phyloP scores from a whole-genome alignment of 2,113 vertebrate genomes.

The Acanthochromis polyacanthus region DNA sequence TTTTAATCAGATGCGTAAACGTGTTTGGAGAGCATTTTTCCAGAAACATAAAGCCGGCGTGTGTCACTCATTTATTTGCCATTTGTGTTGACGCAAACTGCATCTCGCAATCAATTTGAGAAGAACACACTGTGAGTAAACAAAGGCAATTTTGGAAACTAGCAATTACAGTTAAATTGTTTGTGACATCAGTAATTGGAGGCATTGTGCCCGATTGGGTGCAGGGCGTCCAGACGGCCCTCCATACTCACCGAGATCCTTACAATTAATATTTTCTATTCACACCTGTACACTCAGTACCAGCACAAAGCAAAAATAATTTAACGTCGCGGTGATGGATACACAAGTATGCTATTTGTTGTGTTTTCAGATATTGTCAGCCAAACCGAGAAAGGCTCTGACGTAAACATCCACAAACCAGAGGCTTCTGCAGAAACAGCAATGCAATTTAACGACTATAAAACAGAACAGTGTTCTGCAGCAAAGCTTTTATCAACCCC shows the following conservation, averaged over 20 bases:
- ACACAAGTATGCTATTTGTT: not conserved
- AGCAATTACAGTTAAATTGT: not conserved
- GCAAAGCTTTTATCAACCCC: not conserved
- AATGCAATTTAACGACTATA: not conserved
- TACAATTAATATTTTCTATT: not conserved
- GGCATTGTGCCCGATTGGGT: not conserved
- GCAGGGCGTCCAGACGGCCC: not conserved
- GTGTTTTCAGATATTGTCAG: not conserved
- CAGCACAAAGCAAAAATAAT: not conserved
- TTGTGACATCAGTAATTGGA: slow-evolving; percentile 5
- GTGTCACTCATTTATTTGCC: not conserved
- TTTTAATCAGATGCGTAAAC: slow-evolving; percentile 38
- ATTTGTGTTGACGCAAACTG: not conserved
- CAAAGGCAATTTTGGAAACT: not conserved
- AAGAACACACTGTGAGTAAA: not conserved
- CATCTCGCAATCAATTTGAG: not conserved
- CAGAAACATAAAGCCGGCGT: slow-evolving; percentile 8
- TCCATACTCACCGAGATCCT: not conserved
- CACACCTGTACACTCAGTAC: not conserved
- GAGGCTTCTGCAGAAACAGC: slow-evolving; percentile 4
- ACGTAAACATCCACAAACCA: not conserved
- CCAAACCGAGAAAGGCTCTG: not conserved
- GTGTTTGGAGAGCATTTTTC: not conserved
- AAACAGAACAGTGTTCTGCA: not conserved
- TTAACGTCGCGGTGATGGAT: not conserved